These are phyloP conservation scores for Melanaphis sacchari DNA, from an alignment of 1,140 invertebrate genomes.

Conservation along the genomic window DNA sequence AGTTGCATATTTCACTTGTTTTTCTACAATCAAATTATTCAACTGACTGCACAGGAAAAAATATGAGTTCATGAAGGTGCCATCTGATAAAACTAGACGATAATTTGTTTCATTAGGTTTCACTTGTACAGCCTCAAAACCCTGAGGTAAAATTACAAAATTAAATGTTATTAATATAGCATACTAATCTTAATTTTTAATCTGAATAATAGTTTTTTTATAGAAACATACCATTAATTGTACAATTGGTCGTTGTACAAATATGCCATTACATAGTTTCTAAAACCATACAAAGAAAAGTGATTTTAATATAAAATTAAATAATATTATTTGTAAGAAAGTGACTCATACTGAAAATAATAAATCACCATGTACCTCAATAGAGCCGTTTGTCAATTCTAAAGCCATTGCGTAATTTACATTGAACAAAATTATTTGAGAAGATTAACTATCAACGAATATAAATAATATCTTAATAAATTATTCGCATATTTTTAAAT, in stretches of 20 bases:
- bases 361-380: background rate
- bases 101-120: constrained; percentile 5
- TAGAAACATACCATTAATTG: constrained; percentile 9
- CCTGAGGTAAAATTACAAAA: background rate
- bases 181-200: background rate
- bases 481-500: too few species aligned
- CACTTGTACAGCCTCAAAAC: background rate
- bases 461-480: too few species aligned
- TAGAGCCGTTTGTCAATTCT: background rate
- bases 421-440: too few species aligned
- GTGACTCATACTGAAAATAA: background rate
- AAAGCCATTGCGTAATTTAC: constrained; percentile 1
- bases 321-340: background rate
- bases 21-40: background rate
- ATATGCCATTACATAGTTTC: constrained; percentile 21
- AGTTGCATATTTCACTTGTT: constrained; percentile 14
- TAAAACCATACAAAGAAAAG: background rate
- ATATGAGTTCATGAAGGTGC: constrained; percentile 45
- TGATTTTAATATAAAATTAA: background rate
- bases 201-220: background rate
- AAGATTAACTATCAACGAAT: too few species aligned
- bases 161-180: background rate
- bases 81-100: constrained; percentile 40
- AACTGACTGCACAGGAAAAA: constrained; percentile 1
- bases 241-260: background rate